phyloP scores from a whole-genome alignment of 2,888 invertebrate species.

The Leptinotarsa haldemani region DNA sequence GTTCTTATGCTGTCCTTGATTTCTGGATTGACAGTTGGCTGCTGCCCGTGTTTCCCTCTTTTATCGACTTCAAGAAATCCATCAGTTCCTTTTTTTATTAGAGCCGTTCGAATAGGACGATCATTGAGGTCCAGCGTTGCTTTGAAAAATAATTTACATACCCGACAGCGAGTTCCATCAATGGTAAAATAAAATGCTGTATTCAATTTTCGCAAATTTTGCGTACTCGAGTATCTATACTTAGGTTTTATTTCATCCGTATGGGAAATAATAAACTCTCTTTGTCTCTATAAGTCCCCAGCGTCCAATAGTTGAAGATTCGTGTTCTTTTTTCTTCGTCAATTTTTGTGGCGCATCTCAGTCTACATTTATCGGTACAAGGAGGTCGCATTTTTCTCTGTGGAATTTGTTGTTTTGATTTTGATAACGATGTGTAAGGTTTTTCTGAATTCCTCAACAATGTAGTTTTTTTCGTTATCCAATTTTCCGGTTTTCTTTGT shows the following conservation, averaged over 20 bases:
- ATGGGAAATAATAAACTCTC: slow-evolving; percentile 33
- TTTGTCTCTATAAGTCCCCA: slow-evolving; percentile 36
- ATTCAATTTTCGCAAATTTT: no score
- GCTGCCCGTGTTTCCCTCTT: no score
- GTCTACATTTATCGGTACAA: slow-evolving; percentile 11
- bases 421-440: slow-evolving; percentile 9
- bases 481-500: slow-evolving; percentile 8
- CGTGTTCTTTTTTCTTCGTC: slow-evolving; percentile 28
- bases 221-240: slow-evolving; percentile 14
- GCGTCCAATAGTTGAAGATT: slow-evolving; percentile 37
- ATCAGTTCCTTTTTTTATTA: no score
- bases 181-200: no score
- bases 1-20: no score
- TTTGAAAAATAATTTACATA: no score
- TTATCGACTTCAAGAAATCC: no score
- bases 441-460: slow-evolving; percentile 2
- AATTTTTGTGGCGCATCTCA: slow-evolving; percentile 28
- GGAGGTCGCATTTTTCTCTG: not conserved
- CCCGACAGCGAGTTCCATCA: no score
- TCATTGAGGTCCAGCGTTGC: no score
- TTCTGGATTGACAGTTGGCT: no score
- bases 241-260: slow-evolving; percentile 35
- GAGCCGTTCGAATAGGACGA: no score
- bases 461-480: slow-evolving; percentile 12
- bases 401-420: not conserved